Evolutionary conservation across 2,113 vertebrate genomes (phyloP), one percentile per base, ranked within the genome.

Genomic region (Microtus oregoni): DNA sequence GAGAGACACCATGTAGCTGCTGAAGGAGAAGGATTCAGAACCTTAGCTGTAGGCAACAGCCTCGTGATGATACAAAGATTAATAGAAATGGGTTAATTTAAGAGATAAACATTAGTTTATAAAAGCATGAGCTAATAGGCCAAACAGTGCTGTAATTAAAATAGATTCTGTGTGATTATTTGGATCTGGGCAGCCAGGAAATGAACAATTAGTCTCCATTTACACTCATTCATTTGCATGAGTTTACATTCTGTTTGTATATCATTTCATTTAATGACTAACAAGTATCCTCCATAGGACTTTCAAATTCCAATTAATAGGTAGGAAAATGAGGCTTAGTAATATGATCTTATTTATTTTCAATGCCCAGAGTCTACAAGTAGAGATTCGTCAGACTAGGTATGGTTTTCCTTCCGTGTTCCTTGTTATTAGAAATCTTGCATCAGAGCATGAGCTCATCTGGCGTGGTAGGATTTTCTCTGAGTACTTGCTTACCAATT

Each of bases 231-330:
- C 22, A 10, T 41, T 30, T 82, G 38, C 5, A 10, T 35, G 17
- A 1, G 1, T 78, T 72, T 90, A 8, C 47, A 52, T 79, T 44
- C 1, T 78, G 86, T 70, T 47, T 22, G 28, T 63, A 17, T 1
- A 55, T 28, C 79, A 87, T 93, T 92, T 91, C 78, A 90, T 96
- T 67, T 91, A n/a, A 50, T 30, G 17, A 68, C 26, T 12, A 24
- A 50, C 9, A 58, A 24, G 41, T 77, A 35, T 30, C 10, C 32
- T 67, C 19, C 38, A 2, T n/a, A 41, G 52, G 6, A 41, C 14
- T 95, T 90, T 67, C 75, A 88, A 68, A 5, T 61, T 72, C 13
- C 79, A 52, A 11, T 1, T 91, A 75, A 50, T 10, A 61, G 68
- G 61, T 41, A 87, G 88, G 38, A 89, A 94, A 41, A 22, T 7